Base-by-base conservation (phyloP, 2,888 invertebrate species). In the Tachystola acroxantha region DNA sequence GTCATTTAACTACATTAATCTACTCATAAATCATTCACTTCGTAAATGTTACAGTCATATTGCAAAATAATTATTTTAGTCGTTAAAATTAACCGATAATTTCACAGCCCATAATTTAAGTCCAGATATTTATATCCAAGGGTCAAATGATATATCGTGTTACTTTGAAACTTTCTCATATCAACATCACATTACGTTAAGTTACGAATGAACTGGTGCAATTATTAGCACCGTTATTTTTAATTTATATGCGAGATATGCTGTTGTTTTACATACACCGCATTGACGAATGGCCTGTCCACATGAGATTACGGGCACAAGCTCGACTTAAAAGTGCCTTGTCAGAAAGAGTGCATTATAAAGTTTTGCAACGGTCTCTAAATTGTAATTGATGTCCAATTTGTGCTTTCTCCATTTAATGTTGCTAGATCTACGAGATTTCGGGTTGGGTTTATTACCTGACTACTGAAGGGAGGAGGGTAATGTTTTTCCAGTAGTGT, bases 261-360 rank as follows among this genome's bases (percentile, higher is more conserved):
- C 65, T 58, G 60, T 66, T 64, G 57, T 64, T 65, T 69, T 61
- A 63, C 71, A 67, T 63, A 60, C 59, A 60, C 51, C 52, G 43
- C 48, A 53, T 50, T 71, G 72, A 68, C 67, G 55, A 63, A 69
- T 70, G 57, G 49, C 38, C 46, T 41, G 51, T 52, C 40, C 48
- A 39, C 43, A 24, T 41, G 34, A 48, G 51, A 59, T 55, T 44
- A 51, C 40, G 10, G 11, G 5, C n/a, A 11, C 10, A 11, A 48
- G 40, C 43, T 40, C 29, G 19, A 43, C 27, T 50, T 50, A 31
- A 34, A 39, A 32, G 10, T 28, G 27, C 20, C 24, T 9, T 10
- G 26, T 32, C 26, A 28, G 19, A 50, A 40, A 39, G 36, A 22
- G 37, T 41, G n/a, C n/a, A 57, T 50, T 54, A 54, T 48, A 55